phyloP scores from a whole-genome alignment of 2,888 invertebrate species.

The Holacanthella duospinosa region DNA sequence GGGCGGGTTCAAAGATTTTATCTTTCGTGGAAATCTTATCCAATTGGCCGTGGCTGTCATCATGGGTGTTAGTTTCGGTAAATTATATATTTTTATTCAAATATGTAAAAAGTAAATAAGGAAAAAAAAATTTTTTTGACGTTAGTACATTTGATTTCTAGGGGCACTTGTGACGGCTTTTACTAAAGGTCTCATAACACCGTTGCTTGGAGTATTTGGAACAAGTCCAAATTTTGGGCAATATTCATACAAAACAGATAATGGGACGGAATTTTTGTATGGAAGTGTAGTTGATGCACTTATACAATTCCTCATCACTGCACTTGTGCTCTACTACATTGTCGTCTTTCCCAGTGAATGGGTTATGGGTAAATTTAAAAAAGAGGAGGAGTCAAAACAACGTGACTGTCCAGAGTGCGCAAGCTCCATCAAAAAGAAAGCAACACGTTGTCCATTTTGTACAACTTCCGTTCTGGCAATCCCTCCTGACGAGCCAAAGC shows the following conservation, averaged over 20 bases:
- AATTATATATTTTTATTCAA: no score
- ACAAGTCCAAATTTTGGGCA: not conserved
- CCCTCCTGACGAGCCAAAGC: not conserved
- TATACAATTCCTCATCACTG: not conserved
- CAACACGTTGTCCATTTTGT: not conserved
- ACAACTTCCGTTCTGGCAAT: not conserved
- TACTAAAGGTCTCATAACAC: constrained; percentile 8
- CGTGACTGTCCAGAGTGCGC: not conserved
- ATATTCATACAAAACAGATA: not conserved
- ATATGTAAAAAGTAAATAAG: no score
- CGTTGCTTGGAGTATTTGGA: constrained; percentile 10
- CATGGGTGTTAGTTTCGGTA: constrained; percentile 5
- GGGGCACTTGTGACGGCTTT: constrained; percentile 8
- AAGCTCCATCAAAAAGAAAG: not conserved
- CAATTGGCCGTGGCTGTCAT: constrained; percentile 10
- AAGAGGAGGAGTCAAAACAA: not conserved
- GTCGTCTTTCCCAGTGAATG: not conserved
- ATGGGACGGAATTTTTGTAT: not conserved
- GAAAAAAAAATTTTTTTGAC: no score
- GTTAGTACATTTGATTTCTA: no score
- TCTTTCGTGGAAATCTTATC: constrained; percentile 10
- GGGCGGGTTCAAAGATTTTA: constrained; percentile 10
- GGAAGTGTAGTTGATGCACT: not conserved
- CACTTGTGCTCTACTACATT: not conserved
- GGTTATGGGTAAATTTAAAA: not conserved